Percentiles rank a stretch among this genome's conserved stretches.
Conservation (phyloP, 1,140 invertebrate genomes). For the Gryllus bimaculatus region DNA sequence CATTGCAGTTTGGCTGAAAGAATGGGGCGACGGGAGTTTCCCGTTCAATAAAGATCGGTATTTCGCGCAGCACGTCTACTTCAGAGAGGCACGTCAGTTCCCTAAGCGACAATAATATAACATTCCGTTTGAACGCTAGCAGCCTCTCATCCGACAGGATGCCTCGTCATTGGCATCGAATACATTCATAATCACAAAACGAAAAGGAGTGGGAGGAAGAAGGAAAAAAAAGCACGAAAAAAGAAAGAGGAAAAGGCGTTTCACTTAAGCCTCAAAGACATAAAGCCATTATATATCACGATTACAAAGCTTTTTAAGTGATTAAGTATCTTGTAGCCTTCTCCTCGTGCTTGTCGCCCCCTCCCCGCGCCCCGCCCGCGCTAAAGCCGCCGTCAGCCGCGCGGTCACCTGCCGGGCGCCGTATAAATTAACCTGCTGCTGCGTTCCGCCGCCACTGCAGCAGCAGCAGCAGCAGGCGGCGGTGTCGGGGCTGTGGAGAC, state of each 20-base stretch:
- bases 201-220: neutral
- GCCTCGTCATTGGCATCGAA: neutral
- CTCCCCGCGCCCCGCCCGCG: too few species aligned
- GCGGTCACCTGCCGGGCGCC: neutral
- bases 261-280: neutral
- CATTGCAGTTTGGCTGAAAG: too few species aligned
- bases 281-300: conserved; percentile 1
- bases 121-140: neutral
- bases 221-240: too few species aligned
- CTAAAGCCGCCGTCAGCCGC: neutral
- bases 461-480: neutral
- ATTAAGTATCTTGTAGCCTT: conserved; percentile 1
- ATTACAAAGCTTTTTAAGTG: conserved; percentile 5
- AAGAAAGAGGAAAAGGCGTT: neutral
- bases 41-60: too few species aligned
- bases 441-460: neutral
- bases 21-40: too few species aligned
- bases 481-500: neutral
- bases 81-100: neutral
- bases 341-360: neutral
- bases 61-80: neutral
- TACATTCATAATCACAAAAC: neutral
- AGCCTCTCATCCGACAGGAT: neutral
- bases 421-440: neutral
- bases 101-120: neutral